phyloP scores from a whole-genome alignment of 2,888 invertebrate species.

The Sarcophaga variegata region DNA sequence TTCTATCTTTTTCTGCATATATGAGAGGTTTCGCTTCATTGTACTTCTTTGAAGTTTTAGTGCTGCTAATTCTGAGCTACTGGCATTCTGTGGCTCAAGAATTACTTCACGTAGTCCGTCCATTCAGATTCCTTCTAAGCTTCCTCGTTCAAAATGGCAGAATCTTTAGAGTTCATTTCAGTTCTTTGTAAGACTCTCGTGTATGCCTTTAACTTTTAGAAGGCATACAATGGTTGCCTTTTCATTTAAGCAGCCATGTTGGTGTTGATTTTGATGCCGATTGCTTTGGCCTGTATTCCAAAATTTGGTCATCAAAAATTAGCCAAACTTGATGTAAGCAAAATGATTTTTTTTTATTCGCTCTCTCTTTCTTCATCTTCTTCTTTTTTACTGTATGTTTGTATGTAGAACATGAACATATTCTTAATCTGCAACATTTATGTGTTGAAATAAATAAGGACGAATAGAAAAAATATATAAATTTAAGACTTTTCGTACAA shows the following conservation, averaged over 20 bases:
- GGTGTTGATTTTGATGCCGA: conserved; percentile 12
- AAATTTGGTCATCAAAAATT: conserved; percentile 42
- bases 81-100: not conserved
- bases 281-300: conserved; percentile 24
- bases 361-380: no score
- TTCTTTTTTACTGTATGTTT: no score
- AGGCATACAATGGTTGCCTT: not conserved
- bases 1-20: conserved; percentile 28
- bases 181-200: no score
- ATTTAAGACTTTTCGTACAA: no score
- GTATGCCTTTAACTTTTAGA: no score
- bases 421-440: no score
- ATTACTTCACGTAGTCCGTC: no score
- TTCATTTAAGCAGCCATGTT: not conserved
- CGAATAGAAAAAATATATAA: no score
- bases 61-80: not conserved
- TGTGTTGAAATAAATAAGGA: no score
- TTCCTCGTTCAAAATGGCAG: not conserved
- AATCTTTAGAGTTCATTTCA: not conserved
- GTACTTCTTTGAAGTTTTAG: not conserved
- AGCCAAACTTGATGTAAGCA: conserved; percentile 5
- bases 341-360: no score
- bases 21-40: conserved; percentile 21
- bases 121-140: no score
- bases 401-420: no score